Base-by-base conservation (phyloP, 1,140 invertebrate genomes). In the Eriosoma lanigerum region DNA sequence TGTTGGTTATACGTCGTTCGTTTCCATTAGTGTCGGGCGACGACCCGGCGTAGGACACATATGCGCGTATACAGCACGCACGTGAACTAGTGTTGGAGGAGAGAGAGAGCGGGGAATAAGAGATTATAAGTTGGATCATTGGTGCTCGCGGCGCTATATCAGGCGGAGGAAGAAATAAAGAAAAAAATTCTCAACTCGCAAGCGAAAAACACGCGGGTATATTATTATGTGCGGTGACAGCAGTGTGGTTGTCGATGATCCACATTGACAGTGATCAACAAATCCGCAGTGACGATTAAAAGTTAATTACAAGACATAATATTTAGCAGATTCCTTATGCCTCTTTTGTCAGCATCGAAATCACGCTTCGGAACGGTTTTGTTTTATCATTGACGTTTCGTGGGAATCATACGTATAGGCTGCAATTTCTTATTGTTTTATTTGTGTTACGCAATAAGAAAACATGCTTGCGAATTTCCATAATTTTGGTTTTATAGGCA, bases 21-120 rank as follows among this genome's bases (percentile, higher is more conserved):
- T 82, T 82, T 82, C 81, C 75, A 82, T 82, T 82, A 82, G 68
- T 81, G 82, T 82, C 82, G 81, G 76, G 66, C 78, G 68, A 81
- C 78, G 68, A 81, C 73, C 73, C 73, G n/a, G n/a, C n/a, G 70
- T 68, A 70, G 68, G 81, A 80, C 81, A 72, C 82, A 81, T 72
- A 81, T 82, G 26, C 58, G 13, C 15, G 58, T 2, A 26, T 19
- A 38, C 3, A 5, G 24, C n/a, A 12, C 60, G 60, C 17, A 19
- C 17, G 60, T 32, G 60, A 32, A 15, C 4, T 26, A 10, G 29
- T 17, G 8, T 10, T 19, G 26, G 8, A 38, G 8, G 32, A 32
- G 60, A 32, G 60, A 32, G 26, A 15, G 46, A 48, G 46, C 4
- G 13, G 10, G 46, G 12, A 10, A 48, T 15, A 48, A 12, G 4